Evolutionary conservation across 1,140 invertebrate species (phyloP), one percentile per base, ranked within the genome.

Genomic region (Zaprionus ghesquierei): DNA sequence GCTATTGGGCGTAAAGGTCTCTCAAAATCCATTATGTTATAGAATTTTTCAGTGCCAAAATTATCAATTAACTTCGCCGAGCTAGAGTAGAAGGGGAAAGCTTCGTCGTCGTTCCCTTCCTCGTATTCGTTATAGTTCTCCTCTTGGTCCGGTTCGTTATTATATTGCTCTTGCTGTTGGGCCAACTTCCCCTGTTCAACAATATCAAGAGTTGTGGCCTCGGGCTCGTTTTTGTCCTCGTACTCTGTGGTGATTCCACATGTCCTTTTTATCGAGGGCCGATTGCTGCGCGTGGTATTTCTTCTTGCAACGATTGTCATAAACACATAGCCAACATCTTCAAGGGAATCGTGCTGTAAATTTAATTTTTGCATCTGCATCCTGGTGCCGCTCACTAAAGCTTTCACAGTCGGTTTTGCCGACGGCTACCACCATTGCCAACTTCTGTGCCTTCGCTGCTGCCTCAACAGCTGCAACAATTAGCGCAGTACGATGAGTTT

Each of bases 191-290:
- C 74, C 22, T 73, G 63, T n/a, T 69, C 64, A 72, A 85, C 73
- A 69, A 82, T 79, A 66, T 79, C 80, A 69, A 76, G 68, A 31
- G 66, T 76, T 61, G 69, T 72, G 64, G 63, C 77, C 64, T 76
- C 60, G 51, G 77, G 72, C 62, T 81, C 77, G 70, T 75, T 75
- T 41, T 68, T 54, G 68, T 76, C 71, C 80, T 85, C 81, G 64
- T 86, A 78, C 54, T 86, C 82, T 22, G 86, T 82, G 50, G 82
- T 86, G 56, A 86, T 86, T 63, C 82, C 79, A 76, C 82, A 86
- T 86, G 82, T 86, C 82, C 82, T 79, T 20, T 75, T 66, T 68
- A 87, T 46, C 82, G 71, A 15, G n/a, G n/a, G n/a, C 78, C 65
- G 38, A n/a, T n/a, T n/a, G n/a, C n/a, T n/a, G n/a, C n/a, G n/a